Conservation (phyloP, 2,888 invertebrate species). For the Octonoba sinensis region DNA sequence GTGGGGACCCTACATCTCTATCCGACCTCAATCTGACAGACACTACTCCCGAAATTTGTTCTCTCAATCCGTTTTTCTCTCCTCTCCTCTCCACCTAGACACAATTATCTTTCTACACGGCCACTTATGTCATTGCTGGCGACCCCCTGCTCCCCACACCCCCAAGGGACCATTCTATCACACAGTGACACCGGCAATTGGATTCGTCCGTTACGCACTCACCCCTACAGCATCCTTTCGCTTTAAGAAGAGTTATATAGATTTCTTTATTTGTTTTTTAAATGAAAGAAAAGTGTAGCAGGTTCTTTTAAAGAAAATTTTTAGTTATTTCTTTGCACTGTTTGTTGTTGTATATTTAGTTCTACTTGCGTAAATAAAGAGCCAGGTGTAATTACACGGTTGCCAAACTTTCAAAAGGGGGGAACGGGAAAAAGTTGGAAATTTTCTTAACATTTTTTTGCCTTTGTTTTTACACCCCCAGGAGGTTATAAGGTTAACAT, state of each 20-base stretch:
- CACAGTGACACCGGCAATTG: slow-evolving; percentile 60
- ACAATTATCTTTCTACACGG: slow-evolving; percentile 64
- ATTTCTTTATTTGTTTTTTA: not conserved
- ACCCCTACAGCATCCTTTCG: slow-evolving; percentile 1
- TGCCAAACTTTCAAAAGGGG: slow-evolving; percentile 42
- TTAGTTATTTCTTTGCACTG: slow-evolving; percentile 32
- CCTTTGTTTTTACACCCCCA: slow-evolving; percentile 5
- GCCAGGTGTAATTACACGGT: slow-evolving; percentile 62
- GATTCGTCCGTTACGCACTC: slow-evolving; percentile 44
- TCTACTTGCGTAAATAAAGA: slow-evolving; percentile 52
- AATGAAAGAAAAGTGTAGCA: not conserved
- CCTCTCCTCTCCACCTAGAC: slow-evolving; percentile 39
- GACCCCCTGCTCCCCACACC: slow-evolving; percentile 22
- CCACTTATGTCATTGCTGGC: slow-evolving; percentile 60
- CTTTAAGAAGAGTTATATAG: not conserved
- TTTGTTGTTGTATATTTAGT: slow-evolving; percentile 42
- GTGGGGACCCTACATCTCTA: slow-evolving; percentile 12
- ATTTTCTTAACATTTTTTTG: slow-evolving; percentile 17
- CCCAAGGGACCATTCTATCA: slow-evolving; percentile 56
- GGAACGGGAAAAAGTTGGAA: slow-evolving; percentile 19
- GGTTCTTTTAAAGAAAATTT: slow-evolving; percentile 22
- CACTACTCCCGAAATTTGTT: slow-evolving; percentile 52
- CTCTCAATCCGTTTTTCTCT: slow-evolving; percentile 38
- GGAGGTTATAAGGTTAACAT: slow-evolving; percentile 28
- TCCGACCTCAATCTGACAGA: slow-evolving; percentile 57